Percentiles rank a stretch among this genome's conserved stretches.
Conservation (phyloP, 2,797 vertebrate species). For the Pantherophis vulpinus region DNA sequence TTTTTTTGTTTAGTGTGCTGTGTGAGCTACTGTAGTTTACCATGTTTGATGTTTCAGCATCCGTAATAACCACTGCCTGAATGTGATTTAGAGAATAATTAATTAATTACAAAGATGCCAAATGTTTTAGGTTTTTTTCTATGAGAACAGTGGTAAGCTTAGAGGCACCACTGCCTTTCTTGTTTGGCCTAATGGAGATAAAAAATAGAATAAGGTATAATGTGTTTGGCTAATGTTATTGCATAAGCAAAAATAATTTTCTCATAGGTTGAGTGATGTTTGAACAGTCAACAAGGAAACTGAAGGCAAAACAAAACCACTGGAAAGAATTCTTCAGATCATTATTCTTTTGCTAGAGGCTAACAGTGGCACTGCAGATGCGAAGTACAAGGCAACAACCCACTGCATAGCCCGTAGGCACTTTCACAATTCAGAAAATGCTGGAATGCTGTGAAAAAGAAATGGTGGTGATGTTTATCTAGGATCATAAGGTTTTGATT, state of each 20-base stretch:
- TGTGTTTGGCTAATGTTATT: neutral
- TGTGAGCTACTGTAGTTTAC: neutral
- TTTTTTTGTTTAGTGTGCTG: neutral
- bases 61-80: neutral
- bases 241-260: neutral
- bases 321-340: neutral
- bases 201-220: neutral
- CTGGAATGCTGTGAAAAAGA: neutral
- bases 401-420: neutral
- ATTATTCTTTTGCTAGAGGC: neutral
- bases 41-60: neutral
- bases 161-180: neutral
- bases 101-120: neutral
- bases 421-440: neutral
- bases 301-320: neutral
- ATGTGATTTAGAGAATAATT: neutral
- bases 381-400: neutral
- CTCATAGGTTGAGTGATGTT: neutral
- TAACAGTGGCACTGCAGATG: neutral
- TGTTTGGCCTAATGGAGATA: neutral
- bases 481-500: neutral
- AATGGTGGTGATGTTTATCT: neutral
- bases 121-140: neutral
- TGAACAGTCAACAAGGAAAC: neutral
- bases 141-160: neutral